These are phyloP conservation scores for Oreochromis niloticus DNA, from an alignment of 2,113 vertebrate genomes.

Conservation along the genomic window DNA sequence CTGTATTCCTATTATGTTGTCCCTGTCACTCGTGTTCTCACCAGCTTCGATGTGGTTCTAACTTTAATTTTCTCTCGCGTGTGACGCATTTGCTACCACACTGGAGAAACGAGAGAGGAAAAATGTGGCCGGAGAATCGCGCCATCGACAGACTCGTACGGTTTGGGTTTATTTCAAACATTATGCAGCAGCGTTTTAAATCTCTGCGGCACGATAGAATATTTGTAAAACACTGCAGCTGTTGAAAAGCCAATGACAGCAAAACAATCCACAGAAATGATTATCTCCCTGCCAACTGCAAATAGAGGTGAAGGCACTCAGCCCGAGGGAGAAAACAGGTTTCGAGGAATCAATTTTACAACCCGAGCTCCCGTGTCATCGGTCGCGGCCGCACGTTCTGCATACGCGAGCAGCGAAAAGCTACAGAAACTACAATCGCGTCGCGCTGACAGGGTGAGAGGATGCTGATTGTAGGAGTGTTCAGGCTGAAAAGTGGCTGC, in stretches of 20 bases:
- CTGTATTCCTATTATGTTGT: not conserved
- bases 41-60: rapidly evolving
- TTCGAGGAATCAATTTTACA: not conserved
- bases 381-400: not conserved
- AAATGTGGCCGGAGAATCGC: rapidly evolving
- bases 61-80: not conserved
- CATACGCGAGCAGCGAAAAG: not conserved
- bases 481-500: not conserved
- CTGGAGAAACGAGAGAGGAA: not conserved
- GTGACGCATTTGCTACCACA: not conserved
- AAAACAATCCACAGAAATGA: not conserved
- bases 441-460: not conserved
- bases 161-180: not conserved
- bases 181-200: not conserved
- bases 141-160: not conserved
- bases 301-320: not conserved
- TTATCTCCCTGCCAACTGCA: not conserved
- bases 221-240: not conserved
- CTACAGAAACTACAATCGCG: not conserved
- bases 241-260: not conserved
- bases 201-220: not conserved
- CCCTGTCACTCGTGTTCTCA: not conserved
- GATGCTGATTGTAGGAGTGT: not conserved
- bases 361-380: not conserved
- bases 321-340: not conserved